Evolutionary conservation across 2,888 invertebrate species (phyloP), one percentile per base, ranked within the genome.

Genomic region (Melanophora roralis): DNA sequence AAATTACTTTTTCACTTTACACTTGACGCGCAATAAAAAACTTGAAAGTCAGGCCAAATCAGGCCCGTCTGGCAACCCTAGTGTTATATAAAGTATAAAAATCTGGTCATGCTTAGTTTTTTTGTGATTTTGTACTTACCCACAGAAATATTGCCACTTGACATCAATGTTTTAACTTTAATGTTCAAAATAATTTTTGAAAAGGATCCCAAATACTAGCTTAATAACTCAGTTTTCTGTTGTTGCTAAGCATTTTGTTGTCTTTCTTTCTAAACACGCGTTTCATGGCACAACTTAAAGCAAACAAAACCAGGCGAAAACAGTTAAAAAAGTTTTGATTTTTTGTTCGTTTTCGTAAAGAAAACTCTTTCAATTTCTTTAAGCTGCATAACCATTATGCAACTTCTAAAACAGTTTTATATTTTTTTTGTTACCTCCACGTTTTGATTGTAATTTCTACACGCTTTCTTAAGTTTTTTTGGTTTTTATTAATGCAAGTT

Each of bases 61-160:
- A n/a, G n/a, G n/a, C n/a, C n/a, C n/a, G n/a, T n/a, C n/a, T n/a
- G n/a, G n/a, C n/a, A n/a, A n/a, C n/a, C n/a, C n/a, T n/a, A n/a
- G n/a, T n/a, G n/a, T n/a, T n/a, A n/a, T n/a, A 38, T 32, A 49
- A 49, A 38, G 55, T 16, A n/a, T 47, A 47, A 57, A 73, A 16
- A 40, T 68, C 62, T 27, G 49, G 47, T 51, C 43, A 55, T 68
- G 68, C n/a, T n/a, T 40, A 34, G 34, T n/a, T n/a, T n/a, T n/a
- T 51, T 55, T 27, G 55, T 68, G 65, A 59, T 21, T 51, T 59
- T 5, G 21, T 72, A 47, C 62, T 43, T 55, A 74, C 45, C 27
- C 60, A 40, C 49, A 74, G 60, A 78, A 68, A 67, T 73, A 72
- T 78, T 78, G 64, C 69, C 73, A 69, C 64, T 78, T 78, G 59